These are phyloP conservation scores for Augochlora pura DNA, from an alignment of 1,140 invertebrate genomes.

Conservation along the genomic window DNA sequence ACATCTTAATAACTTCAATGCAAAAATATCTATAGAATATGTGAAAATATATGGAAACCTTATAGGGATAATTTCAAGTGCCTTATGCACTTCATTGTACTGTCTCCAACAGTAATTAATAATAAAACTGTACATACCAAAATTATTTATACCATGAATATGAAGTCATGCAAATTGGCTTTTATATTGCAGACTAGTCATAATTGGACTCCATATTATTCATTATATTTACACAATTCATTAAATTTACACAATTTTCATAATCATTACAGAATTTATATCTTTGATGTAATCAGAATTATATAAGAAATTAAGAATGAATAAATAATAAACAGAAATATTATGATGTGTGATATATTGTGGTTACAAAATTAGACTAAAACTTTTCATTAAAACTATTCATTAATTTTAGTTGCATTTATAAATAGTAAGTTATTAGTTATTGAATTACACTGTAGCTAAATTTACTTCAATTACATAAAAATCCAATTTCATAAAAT, in stretches of 20 bases:
- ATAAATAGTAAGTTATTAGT: not conserved
- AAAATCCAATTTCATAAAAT: too few relatives aligned
- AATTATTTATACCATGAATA: slow-evolving; percentile 2
- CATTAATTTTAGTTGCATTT: not conserved
- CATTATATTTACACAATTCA: not conserved
- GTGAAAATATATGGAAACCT: not conserved
- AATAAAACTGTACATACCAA: not conserved
- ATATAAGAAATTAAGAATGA: slow-evolving; percentile 14
- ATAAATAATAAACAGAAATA: not conserved
- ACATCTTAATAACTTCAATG: slow-evolving; percentile 1
- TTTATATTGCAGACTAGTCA: not conserved
- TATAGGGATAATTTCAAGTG: not conserved
- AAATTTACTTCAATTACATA: too few relatives aligned
- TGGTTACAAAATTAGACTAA: not conserved
- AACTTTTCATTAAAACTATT: too few relatives aligned
- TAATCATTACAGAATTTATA: slow-evolving; percentile 1
- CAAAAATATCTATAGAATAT: not conserved
- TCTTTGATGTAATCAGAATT: slow-evolving; percentile 20
- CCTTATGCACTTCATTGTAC: not conserved
- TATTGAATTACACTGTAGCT: too few relatives aligned
- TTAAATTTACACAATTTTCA: not conserved
- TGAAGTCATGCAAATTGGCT: not conserved
- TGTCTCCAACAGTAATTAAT: not conserved
- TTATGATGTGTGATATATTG: not conserved
- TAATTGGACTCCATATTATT: not conserved